Evolutionary conservation across 1,140 invertebrate genomes (phyloP).

Genomic region (Sycophila sp.): DNA sequence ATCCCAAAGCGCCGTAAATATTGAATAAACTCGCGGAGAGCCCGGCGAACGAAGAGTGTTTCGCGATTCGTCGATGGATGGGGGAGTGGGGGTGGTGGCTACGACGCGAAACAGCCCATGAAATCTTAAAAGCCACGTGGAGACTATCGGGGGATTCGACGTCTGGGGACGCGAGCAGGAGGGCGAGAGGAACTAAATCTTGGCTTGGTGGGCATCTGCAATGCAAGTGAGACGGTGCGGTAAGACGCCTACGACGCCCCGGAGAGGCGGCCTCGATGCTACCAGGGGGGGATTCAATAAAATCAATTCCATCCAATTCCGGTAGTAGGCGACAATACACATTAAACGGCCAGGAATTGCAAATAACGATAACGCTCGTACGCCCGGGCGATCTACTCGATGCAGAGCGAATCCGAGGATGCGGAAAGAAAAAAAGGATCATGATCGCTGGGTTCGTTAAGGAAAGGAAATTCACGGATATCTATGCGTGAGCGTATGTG

Average conservation of each 20-base stretch:
- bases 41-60: too few relatives aligned
- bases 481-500: too few relatives aligned
- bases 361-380: constrained; percentile 10
- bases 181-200: constrained; percentile 24
- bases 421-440: background rate
- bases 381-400: background rate
- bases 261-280: background rate
- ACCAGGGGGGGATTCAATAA: constrained; percentile 5
- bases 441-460: background rate
- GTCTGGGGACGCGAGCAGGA: background rate
- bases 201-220: constrained; percentile 20
- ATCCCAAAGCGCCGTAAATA: too few relatives aligned
- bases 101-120: background rate
- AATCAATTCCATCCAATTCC: constrained; percentile 30
- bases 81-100: too few relatives aligned
- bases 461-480: too few relatives aligned
- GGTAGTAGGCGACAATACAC: constrained; percentile 17
- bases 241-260: background rate
- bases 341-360: constrained; percentile 23
- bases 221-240: constrained; percentile 28
- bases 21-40: too few relatives aligned
- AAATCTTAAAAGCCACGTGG: constrained; percentile 1
- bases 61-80: too few relatives aligned
- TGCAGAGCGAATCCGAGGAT: background rate
- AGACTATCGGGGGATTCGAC: background rate